Conservation (phyloP, 1,140 invertebrate genomes). For the Mamestra configurata region DNA sequence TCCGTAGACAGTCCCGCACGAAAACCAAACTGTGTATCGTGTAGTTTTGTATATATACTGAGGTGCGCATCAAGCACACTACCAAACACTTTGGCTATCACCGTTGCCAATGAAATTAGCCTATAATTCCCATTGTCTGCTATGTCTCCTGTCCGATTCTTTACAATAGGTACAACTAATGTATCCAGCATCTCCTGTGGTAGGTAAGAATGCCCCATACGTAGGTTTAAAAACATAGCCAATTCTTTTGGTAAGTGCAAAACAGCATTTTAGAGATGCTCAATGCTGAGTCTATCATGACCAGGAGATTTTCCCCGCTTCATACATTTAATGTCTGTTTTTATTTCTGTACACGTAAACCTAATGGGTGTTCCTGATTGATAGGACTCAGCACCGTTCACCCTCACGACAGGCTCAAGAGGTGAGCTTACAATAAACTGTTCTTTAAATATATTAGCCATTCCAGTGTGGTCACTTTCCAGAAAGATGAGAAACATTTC, state of each 20-base stretch:
- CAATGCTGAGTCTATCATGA: too few relatives aligned
- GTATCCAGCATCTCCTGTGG: constrained; percentile 36
- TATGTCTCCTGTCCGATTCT: too few relatives aligned
- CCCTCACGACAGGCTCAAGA: constrained; percentile 14
- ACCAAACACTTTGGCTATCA: too few relatives aligned
- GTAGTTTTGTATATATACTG: neutral
- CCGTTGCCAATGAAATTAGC: too few relatives aligned
- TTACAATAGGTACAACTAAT: constrained; percentile 34
- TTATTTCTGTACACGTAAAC: constrained; percentile 42
- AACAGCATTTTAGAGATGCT: constrained; percentile 52
- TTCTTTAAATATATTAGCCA: constrained; percentile 55
- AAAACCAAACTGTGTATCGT: too few relatives aligned
- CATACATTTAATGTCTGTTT: constrained; percentile 22
- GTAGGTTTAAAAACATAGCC: constrained; percentile 37
- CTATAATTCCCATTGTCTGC: too few relatives aligned
- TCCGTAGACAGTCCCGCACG: constrained; percentile 50
- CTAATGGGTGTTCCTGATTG: neutral
- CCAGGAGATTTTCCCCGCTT: constrained; percentile 50
- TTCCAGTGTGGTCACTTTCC: neutral
- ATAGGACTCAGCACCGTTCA: constrained; percentile 1
- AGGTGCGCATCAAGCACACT: neutral
- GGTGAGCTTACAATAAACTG: constrained; percentile 52
- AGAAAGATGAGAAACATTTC: too few relatives aligned
- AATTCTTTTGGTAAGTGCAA: constrained; percentile 40
- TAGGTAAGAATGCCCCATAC: constrained; percentile 40